Base-by-base conservation (phyloP, 2,888 invertebrate genomes). In the Acleris laterana region DNA sequence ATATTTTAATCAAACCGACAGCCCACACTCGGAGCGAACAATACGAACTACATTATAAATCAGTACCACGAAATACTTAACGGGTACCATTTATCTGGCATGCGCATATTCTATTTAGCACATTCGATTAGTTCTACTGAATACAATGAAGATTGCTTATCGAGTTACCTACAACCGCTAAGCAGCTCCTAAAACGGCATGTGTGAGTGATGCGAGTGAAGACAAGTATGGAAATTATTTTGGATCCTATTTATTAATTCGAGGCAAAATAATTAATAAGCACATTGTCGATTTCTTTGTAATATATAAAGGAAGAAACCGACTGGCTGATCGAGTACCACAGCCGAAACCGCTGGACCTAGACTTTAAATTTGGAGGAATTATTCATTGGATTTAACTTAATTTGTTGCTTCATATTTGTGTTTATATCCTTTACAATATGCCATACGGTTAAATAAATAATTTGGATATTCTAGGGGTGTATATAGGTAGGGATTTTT, bases 81-180 rank as follows among this genome's bases (percentile, higher is more conserved):
- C 74, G 65, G 68, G 71, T 73, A 74, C 71, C 72, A 76, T 79
- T 77, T 77, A 79, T 75, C 77, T 72, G 80, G 74, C 73, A 75
- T 75, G 68, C 71, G 76, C 73, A 76, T 77, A 77, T 72, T 76
- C 78, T 78, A 81, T 78, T 78, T 73, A 74, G 74, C 74, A 79
- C 73, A 77, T 75, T 81, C 80, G 77, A 83, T 86, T 80, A 79
- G 73, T 75, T 76, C 79, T 82, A 77, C 84, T 83, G 83, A 84
- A 88, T 87, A 88, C 86, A 88, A 88, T 87, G 75, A 79, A 79
- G 78, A 82, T 82, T 73, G 70, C 74, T 80, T 84, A 83, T 83
- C 79, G 61, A 69, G 68, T 69, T 74, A 70, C 74, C 69, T 77
- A 71, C 66, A 63, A 70, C 56, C 51, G 69, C 72, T 72, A 71